Base-by-base conservation (phyloP, 1,140 invertebrate species). In the Venturia canescens region DNA sequence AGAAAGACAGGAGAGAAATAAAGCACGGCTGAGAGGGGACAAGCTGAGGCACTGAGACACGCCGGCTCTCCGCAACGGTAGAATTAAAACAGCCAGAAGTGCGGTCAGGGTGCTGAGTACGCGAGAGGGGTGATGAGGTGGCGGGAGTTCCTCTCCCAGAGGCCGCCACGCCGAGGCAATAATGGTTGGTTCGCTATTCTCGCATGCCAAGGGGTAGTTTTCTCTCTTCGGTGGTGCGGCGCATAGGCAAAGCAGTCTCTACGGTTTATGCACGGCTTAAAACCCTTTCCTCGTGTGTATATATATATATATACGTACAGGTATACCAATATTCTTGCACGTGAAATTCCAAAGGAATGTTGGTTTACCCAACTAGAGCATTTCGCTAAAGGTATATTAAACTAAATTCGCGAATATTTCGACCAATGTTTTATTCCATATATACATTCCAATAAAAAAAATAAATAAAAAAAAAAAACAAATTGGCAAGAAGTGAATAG, bases 151-250 rank as follows among this genome's bases (percentile, higher is more conserved):
- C 38, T 29, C 78, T 27, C 26, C 31, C 77, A 67, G 38, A 72
- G 76, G 72, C 13, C 57, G 80, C 80, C 81, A 57, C 38, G 80
- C 60, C 69, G 80, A 63, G 77, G 70, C 82, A 83, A 70, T 89
- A 88, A 88, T 88, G 80, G 84, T 85, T 81, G 84, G 84, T 88
- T 85, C 79, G 84, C 80, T 81, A 85, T 86, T 88, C 82, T 89
- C 84, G 88, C 88, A 87, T 89, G 88, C 83, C 84, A 85, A 80
- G 57, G 79, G 80, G 83, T 86, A 89, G 84, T 89, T 89, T 86
- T 72, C 83, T 77, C 76, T 81, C 27, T 44, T 53, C 48, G 18
- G 38, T 57, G 76, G 77, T 82, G 72, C 38, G 82, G 38, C 78
- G 80, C 69, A 53, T 77, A 74, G 79, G 75, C 72, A 66, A 82